A percentile compares a stretch with the other conserved stretches of the same genome.
Evolutionary conservation across 2,888 invertebrate genomes (phyloP).

Genomic region (Agrotis ipsilon): DNA sequence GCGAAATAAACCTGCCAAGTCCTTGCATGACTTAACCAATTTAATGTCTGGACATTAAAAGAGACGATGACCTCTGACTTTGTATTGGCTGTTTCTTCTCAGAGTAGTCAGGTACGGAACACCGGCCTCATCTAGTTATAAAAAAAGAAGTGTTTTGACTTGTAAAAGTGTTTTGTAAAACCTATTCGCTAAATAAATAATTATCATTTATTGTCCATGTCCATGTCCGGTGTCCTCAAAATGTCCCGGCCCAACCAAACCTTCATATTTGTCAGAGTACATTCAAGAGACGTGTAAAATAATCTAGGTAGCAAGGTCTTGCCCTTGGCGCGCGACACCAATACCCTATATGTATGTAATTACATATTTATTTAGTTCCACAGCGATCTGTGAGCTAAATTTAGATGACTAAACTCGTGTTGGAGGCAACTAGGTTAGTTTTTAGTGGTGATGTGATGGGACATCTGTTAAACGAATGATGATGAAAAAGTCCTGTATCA

Average conservation of each 20-base stretch:
- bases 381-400: conserved; percentile 53
- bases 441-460: not conserved
- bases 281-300: conserved; percentile 64
- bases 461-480: not conserved
- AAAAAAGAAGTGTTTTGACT: too few relatives aligned
- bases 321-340: conserved; percentile 73
- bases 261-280: conserved; percentile 23
- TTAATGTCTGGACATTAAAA: too few relatives aligned
- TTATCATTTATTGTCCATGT: not conserved
- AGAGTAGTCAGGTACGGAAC: too few relatives aligned
- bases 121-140: too few relatives aligned
- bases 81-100: too few relatives aligned
- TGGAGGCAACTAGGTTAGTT: not conserved
- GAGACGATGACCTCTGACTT: too few relatives aligned
- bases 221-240: not conserved
- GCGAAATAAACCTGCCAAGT: too few relatives aligned
- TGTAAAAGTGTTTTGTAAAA: too few relatives aligned
- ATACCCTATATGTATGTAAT: conserved; percentile 77
- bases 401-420: conserved; percentile 40
- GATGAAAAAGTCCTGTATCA: not conserved
- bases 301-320: conserved; percentile 72
- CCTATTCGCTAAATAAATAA: too few relatives aligned
- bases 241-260: not conserved
- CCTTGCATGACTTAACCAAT: too few relatives aligned
- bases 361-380: conserved; percentile 72